A percentile compares a stretch with the other conserved stretches of the same genome.
phyloP scores from a whole-genome alignment of 2,797 vertebrate genomes.

The Gouania willdenowi region DNA sequence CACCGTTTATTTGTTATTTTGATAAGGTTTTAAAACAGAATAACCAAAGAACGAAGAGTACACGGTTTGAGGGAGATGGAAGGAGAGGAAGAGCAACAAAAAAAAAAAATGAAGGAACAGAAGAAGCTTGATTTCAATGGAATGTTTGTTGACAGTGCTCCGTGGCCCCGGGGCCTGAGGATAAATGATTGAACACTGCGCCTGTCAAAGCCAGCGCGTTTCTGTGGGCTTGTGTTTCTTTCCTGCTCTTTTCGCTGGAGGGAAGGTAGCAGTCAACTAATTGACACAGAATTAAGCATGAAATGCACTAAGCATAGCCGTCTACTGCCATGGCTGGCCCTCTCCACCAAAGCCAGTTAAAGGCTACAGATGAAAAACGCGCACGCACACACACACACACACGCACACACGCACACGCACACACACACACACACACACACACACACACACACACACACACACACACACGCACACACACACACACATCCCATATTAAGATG shows the following conservation, averaged over 20 bases:
- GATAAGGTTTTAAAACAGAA: too few relatives aligned
- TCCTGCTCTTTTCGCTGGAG: conserved; percentile 87
- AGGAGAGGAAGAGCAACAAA: conserved; percentile 62
- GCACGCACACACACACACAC: too few relatives aligned
- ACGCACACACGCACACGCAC: too few relatives aligned
- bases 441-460: too few relatives aligned
- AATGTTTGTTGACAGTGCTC: conserved; percentile 96
- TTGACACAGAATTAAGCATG: conserved; percentile 99
- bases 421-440: too few relatives aligned
- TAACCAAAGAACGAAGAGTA: too few relatives aligned
- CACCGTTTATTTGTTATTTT: too few relatives aligned
- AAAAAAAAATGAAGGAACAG: conserved; percentile 80
- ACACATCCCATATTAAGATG: conserved; percentile 31
- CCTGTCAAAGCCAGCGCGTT: conserved; percentile 92
- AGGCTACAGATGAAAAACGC: conserved; percentile 42
- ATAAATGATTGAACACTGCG: conserved; percentile 95
- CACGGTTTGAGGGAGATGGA: conserved; percentile 52
- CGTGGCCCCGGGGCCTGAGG: conserved; percentile 84
- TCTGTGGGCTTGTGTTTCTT: conserved; percentile 90
- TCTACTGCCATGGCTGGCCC: conserved; percentile 73
- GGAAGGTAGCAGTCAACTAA: conserved; percentile 97
- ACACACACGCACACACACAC: too few relatives aligned
- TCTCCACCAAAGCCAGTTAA: conserved; percentile 56
- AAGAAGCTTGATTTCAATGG: conserved; percentile 88
- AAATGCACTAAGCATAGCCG: conserved; percentile 89